A percentile compares a stretch with the other conserved stretches of the same genome.
phyloP scores from a whole-genome alignment of 1,140 invertebrate species.

The Nomia melanderi region DNA sequence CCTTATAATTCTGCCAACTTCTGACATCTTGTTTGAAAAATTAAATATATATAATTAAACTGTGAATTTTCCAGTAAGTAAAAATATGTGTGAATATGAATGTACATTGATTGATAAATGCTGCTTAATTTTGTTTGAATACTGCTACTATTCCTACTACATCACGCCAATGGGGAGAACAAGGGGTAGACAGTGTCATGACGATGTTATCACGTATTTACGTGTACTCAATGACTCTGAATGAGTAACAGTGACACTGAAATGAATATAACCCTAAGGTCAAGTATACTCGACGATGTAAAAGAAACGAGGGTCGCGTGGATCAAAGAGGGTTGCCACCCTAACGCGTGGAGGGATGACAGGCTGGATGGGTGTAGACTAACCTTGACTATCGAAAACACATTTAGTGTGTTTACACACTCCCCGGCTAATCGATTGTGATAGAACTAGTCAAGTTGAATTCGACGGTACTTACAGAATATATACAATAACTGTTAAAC shows the following conservation, averaged over 20 bases:
- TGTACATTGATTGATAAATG: too few relatives aligned
- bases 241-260: conserved; percentile 34
- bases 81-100: too few relatives aligned
- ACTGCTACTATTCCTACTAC: background rate
- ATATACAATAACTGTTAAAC: too few relatives aligned
- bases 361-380: conserved; percentile 48
- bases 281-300: conserved; percentile 36
- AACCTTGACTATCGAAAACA: conserved; percentile 38
- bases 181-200: background rate
- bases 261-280: conserved; percentile 20
- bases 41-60: too few relatives aligned
- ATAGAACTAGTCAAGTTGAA: background rate
- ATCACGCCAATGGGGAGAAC: too few relatives aligned
- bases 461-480: too few relatives aligned
- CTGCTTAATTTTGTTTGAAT: background rate
- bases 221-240: conserved; percentile 22
- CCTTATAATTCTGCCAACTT: too few relatives aligned
- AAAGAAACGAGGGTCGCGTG: conserved; percentile 19
- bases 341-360: conserved; percentile 40
- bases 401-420: conserved; percentile 56
- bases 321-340: conserved; percentile 18
- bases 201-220: conserved; percentile 28
- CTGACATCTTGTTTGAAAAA: too few relatives aligned
- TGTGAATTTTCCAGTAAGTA: too few relatives aligned
- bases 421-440: background rate